A percentile compares a stretch with the other conserved stretches of the same genome.
Conservation (phyloP, 2,797 vertebrate genomes). For the Brachymystax lenok region DNA sequence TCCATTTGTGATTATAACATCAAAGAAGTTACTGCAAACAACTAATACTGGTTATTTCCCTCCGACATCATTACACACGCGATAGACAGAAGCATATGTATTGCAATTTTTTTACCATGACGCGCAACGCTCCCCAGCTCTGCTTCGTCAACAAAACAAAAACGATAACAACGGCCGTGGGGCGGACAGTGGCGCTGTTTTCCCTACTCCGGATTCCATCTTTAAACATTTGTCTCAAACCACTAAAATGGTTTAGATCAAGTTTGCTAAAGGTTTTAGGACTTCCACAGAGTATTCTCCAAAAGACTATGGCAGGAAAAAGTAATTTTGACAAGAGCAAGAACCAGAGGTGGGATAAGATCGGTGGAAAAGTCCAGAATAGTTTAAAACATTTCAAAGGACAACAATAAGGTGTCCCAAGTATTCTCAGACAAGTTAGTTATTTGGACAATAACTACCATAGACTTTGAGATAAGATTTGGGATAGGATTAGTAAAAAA, state of each 20-base stretch:
- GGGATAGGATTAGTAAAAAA: not conserved
- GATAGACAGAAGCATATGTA: no score
- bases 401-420: not conserved
- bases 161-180: no score
- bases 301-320: not conserved
- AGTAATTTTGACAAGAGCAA: not conserved
- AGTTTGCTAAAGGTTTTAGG: not conserved
- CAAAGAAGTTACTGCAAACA: no score
- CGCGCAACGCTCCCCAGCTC: no score
- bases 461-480: constrained; percentile 5
- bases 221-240: not conserved
- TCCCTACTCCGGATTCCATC: no score
- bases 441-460: not conserved
- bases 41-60: no score
- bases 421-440: not conserved
- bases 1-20: no score
- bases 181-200: no score
- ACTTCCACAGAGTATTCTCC: not conserved
- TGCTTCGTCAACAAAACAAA: no score
- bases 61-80: no score
- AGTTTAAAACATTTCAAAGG: not conserved
- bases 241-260: not conserved
- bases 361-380: not conserved
- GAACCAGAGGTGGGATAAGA: not conserved
- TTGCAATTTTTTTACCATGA: no score